Conservation (phyloP, 35 echinoderm and acorn worm species). For the Acanthaster planci region DNA sequence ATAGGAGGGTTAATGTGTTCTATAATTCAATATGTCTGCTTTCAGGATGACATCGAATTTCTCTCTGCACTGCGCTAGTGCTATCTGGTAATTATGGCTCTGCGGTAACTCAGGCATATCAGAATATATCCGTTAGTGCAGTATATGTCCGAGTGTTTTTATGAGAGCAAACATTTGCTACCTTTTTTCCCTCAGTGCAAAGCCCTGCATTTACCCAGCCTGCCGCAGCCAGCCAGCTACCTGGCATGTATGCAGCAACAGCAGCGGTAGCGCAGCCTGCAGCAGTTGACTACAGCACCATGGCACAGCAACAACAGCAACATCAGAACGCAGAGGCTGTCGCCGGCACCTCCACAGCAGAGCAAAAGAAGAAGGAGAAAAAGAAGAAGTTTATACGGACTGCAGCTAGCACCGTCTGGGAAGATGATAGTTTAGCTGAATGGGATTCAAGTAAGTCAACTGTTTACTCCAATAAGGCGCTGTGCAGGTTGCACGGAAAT, state of each 20-base stretch:
- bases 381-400: slow-evolving; percentile 88
- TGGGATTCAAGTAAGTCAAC: slow-evolving; percentile 84
- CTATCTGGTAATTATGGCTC: no score
- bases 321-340: neutral
- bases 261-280: neutral
- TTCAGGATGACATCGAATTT: no score
- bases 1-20: no score
- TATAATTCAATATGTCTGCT: no score
- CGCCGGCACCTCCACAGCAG: neutral
- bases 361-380: slow-evolving; percentile 74
- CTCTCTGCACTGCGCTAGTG: no score
- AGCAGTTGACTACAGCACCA: neutral
- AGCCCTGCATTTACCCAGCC: neutral
- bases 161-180: no score
- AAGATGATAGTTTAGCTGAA: slow-evolving; percentile 86
- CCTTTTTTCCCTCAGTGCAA: no score
- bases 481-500: no score
- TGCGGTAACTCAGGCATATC: no score
- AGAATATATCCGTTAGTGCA: no score
- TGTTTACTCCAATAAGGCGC: no score
- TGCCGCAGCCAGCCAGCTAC: neutral
- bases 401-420: slow-evolving; percentile 81
- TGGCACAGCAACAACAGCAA: slow-evolving; percentile 30
- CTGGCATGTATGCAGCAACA: slow-evolving; percentile 5
- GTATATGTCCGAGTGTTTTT: no score